Conservation (phyloP, 2,888 invertebrate species). For the Synanthedon myopaeformis region DNA sequence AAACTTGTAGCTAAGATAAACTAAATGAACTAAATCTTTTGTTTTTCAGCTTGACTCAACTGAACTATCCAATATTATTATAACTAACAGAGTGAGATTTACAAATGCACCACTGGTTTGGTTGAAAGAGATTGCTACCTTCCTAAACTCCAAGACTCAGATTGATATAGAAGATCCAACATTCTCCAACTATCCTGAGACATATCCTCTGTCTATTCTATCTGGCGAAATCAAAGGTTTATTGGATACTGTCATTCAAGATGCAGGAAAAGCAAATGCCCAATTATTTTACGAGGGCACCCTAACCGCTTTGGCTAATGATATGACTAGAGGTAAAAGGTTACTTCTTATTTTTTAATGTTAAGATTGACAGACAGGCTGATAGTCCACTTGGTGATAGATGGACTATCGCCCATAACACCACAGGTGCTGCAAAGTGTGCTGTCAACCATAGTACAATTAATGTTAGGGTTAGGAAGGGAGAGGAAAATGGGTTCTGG, state of each 20-base stretch:
- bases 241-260: conserved; percentile 63
- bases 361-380: too few relatives aligned
- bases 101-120: conserved; percentile 77
- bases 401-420: too few relatives aligned
- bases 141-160: conserved; percentile 72
- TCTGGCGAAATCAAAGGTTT: conserved; percentile 50
- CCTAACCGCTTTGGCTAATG: conserved; percentile 77
- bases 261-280: conserved; percentile 72
- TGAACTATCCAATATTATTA: conserved; percentile 61
- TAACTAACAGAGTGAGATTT: conserved; percentile 73
- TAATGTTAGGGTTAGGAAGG: too few relatives aligned
- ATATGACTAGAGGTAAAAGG: conserved; percentile 74
- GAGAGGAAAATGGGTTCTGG: too few relatives aligned
- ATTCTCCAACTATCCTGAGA: conserved; percentile 65
- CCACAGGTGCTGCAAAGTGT: too few relatives aligned
- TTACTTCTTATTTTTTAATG: neutral
- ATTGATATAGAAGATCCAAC: conserved; percentile 74
- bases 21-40: neutral
- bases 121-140: conserved; percentile 77
- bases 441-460: too few relatives aligned
- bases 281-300: conserved; percentile 79
- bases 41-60: conserved; percentile 71
- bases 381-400: too few relatives aligned
- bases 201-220: conserved; percentile 69
- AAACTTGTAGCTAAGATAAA: too few relatives aligned